These are phyloP conservation scores for Anguilla pacifica DNA, from an alignment of 2,797 vertebrate species.

Conservation along the genomic window DNA sequence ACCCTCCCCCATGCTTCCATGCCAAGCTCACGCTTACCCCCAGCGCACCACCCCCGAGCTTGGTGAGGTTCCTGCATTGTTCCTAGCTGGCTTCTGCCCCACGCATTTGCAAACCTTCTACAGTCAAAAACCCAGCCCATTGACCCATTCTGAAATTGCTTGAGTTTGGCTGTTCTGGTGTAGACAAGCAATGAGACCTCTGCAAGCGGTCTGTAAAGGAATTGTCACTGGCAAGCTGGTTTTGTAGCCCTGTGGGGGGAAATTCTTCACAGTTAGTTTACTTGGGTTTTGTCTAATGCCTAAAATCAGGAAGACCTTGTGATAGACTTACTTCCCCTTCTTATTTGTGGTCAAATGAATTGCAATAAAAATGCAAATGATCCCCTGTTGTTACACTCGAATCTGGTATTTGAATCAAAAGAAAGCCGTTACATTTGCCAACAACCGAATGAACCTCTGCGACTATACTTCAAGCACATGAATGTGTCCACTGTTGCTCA, in stretches of 20 bases:
- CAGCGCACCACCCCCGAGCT: background rate
- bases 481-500: background rate
- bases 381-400: conserved; percentile 10
- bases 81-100: background rate
- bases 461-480: background rate
- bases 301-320: background rate
- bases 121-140: background rate
- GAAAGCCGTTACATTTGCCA: background rate
- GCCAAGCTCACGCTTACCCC: background rate
- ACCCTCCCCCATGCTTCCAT: background rate
- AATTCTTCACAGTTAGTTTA: background rate
- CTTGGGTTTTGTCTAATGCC: background rate
- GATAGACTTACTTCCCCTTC: conserved; percentile 12
- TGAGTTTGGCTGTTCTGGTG: background rate
- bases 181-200: background rate
- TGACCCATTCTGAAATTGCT: background rate
- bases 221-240: background rate
- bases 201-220: background rate
- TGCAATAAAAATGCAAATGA: conserved; percentile 19
- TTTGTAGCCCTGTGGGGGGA: background rate
- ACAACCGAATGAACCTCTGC: background rate
- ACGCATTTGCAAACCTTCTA: background rate
- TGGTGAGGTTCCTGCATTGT: background rate
- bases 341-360: conserved; percentile 1
- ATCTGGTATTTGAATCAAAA: background rate